Percentiles rank a stretch among this genome's conserved stretches.
Conservation (phyloP, 2,113 vertebrate species). For the Psittacara wagleri region DNA sequence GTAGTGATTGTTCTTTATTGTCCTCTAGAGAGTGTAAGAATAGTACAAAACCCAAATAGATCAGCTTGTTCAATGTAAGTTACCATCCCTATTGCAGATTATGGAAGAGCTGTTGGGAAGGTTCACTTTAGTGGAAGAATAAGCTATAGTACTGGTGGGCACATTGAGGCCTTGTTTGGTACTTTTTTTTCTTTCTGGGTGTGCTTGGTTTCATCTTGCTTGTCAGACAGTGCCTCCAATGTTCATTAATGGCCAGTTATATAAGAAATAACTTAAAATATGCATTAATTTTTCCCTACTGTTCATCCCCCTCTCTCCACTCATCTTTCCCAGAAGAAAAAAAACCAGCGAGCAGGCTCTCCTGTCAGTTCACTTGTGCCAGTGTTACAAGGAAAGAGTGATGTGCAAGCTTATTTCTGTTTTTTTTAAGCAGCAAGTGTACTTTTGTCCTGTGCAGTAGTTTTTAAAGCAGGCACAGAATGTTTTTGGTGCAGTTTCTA, state of each 20-base stretch:
- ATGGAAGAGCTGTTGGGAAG: background rate
- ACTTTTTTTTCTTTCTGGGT: background rate
- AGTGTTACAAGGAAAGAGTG: background rate
- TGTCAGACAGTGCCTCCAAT: background rate
- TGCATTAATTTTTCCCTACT: background rate
- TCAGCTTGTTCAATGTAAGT: background rate
- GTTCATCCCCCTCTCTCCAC: background rate
- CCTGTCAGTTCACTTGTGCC: background rate
- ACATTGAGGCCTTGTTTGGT: background rate
- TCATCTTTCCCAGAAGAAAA: background rate
- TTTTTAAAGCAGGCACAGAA: background rate
- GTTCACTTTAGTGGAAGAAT: background rate
- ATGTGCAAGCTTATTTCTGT: background rate
- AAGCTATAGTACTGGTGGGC: background rate
- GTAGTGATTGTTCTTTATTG: background rate
- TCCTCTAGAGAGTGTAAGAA: rapidly evolving
- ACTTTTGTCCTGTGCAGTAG: background rate
- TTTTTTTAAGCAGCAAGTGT: background rate
- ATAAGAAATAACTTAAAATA: background rate
- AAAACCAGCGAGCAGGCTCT: background rate
- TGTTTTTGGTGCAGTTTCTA: conserved; percentile 22
- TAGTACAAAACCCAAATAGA: background rate
- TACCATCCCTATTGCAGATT: background rate
- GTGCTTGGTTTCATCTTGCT: background rate
- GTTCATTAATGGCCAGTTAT: background rate